A percentile compares a stretch with the other conserved stretches of the same genome.
Evolutionary conservation across 2,797 vertebrate genomes (phyloP).

Genomic region (Sarcoramphus papa): DNA sequence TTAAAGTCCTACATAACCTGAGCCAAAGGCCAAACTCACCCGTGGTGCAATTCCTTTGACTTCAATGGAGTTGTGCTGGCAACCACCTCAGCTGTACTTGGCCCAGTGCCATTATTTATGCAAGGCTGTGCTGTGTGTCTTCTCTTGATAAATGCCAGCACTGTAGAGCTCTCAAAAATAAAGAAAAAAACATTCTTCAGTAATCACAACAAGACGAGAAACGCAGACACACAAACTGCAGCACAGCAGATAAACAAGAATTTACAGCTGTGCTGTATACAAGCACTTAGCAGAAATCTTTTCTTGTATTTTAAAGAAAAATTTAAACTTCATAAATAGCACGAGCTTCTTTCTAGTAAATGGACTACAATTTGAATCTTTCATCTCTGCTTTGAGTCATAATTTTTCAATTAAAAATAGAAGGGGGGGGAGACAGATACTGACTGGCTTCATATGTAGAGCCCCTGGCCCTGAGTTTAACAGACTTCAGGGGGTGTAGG

Average conservation of each 20-base stretch:
- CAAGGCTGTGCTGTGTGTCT: slow-evolving; percentile 24
- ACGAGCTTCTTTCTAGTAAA: not conserved
- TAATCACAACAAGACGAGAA: slow-evolving; percentile 33
- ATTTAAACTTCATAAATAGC: not conserved
- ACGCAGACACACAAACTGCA: not conserved
- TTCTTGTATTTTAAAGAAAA: not conserved
- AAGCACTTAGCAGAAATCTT: not conserved
- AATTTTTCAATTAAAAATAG: slow-evolving; percentile 1
- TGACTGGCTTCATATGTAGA: not conserved
- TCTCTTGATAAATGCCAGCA: slow-evolving; percentile 50
- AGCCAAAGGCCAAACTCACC: not conserved
- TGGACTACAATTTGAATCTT: not conserved
- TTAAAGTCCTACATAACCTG: not conserved
- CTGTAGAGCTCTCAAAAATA: not conserved
- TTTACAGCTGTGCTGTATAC: not conserved
- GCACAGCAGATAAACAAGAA: slow-evolving; percentile 36
- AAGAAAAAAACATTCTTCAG: not conserved
- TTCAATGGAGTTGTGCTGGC: slow-evolving; percentile 6
- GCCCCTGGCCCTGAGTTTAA: not conserved
- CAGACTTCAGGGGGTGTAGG: not conserved
- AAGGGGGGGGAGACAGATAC: not conserved
- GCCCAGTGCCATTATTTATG: slow-evolving; percentile 36
- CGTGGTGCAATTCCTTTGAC: not conserved
- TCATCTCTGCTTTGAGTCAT: not conserved
- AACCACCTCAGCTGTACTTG: slow-evolving; percentile 20